phyloP scores from a whole-genome alignment of 2,797 vertebrate genomes.

The Avahi laniger region DNA sequence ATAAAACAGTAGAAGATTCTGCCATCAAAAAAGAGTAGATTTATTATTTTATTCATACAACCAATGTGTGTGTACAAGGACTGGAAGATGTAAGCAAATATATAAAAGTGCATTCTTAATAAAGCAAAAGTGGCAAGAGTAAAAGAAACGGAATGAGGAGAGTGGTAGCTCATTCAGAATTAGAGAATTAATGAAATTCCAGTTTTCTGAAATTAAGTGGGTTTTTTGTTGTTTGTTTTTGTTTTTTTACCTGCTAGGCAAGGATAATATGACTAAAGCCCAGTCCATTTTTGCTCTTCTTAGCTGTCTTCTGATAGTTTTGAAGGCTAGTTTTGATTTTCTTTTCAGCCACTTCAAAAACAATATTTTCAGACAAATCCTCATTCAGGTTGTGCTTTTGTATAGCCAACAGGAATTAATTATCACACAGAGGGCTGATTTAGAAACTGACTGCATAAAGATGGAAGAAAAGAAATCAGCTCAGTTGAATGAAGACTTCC shows the following conservation, averaged over 20 bases:
- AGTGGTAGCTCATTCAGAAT: neutral
- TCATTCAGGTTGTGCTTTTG: neutral
- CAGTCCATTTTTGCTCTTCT: neutral
- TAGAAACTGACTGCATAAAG: neutral
- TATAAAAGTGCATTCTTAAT: neutral
- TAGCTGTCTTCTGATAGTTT: neutral
- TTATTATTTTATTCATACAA: neutral
- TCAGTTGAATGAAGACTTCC: slow-evolving; percentile 49
- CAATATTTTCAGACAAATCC: neutral
- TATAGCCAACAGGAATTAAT: neutral
- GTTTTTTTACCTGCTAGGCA: neutral
- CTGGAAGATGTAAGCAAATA: neutral
- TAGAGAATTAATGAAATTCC: neutral
- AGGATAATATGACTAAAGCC: neutral
- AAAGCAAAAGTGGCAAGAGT: neutral
- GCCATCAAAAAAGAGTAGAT: neutral
- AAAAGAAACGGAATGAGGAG: neutral
- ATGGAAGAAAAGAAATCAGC: neutral
- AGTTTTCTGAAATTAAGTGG: neutral
- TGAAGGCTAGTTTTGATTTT: neutral
- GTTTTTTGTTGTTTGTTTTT: neutral
- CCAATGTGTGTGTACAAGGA: neutral
- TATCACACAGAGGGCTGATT: neutral
- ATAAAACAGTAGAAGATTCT: neutral
- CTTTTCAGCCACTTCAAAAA: neutral